Conservation (phyloP, 2,888 invertebrate species). For the Drosophila percnosoma region DNA sequence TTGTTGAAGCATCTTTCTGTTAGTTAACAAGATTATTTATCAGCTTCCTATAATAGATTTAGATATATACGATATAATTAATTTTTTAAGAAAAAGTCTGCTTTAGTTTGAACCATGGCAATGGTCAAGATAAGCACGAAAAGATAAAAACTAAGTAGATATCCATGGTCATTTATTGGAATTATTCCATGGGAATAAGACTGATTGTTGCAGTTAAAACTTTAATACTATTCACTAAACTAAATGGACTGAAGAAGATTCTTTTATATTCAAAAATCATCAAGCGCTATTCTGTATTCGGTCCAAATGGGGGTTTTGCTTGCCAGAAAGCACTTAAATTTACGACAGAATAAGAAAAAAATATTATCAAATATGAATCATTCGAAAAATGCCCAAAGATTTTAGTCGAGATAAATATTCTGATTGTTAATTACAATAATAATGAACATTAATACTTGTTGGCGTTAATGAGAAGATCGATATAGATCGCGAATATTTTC, state of each 20-base stretch:
- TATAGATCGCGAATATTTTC: not conserved
- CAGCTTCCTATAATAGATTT: not conserved
- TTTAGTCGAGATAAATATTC: not conserved
- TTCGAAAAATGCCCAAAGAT: not conserved
- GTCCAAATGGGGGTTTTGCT: not conserved
- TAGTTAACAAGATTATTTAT: not conserved
- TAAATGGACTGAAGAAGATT: not conserved
- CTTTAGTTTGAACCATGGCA: not conserved
- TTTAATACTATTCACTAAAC: conserved; percentile 13
- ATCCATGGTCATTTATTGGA: not conserved
- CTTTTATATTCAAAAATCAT: conserved; percentile 29
- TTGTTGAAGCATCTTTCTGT: not conserved
- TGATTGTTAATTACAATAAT: not conserved
- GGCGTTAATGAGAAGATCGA: not conserved
- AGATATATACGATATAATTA: not conserved
- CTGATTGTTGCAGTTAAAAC: not conserved
- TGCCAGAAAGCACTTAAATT: not conserved
- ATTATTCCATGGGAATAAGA: not conserved
- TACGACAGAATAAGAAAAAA: not conserved
- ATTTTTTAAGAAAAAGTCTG: not conserved
- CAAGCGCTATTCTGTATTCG: not conserved
- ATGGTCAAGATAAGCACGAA: not conserved
- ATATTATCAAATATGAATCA: conserved; percentile 8
- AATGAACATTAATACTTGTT: too few species aligned
- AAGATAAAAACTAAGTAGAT: not conserved